phyloP scores from a whole-genome alignment of 2,113 vertebrate genomes.

The Calyptommatus sinebrachiatus region DNA sequence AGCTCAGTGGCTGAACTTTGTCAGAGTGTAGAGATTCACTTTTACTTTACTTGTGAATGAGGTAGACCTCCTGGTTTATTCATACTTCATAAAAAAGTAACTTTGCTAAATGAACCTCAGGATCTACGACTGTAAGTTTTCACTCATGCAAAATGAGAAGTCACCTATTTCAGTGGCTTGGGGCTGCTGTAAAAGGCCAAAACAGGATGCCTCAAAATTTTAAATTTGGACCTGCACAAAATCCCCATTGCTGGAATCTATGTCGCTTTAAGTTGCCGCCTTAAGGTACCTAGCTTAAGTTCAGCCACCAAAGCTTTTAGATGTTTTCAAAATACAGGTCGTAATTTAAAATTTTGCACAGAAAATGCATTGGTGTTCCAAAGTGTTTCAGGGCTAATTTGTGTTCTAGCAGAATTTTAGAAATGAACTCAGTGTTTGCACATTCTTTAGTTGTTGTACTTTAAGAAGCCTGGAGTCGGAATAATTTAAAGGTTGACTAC shows the following conservation, averaged over 20 bases:
- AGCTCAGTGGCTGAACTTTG: conserved; percentile 94
- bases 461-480: rapidly evolving
- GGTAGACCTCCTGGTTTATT: conserved; percentile 75
- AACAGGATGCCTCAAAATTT: conserved; percentile 17
- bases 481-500: background rate
- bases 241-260: background rate
- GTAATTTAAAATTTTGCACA: background rate
- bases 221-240: rapidly evolving
- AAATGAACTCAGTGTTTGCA: background rate
- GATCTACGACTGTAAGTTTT: conserved; percentile 49
- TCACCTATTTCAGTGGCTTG: conserved; percentile 7
- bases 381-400: conserved; percentile 14
- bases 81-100: conserved; percentile 69
- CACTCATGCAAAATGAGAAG: conserved; percentile 28
- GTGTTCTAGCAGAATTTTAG: background rate
- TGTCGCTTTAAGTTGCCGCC: conserved; percentile 16
- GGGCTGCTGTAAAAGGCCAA: background rate
- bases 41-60: conserved; percentile 86
- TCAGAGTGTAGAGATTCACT: conserved; percentile 86
- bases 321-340: background rate
- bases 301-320: background rate
- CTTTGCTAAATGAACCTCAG: conserved; percentile 63
- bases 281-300: background rate
- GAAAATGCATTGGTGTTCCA: conserved; percentile 39
- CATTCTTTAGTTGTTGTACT: background rate